Conservation (phyloP, 2,113 vertebrate genomes). For the Cephalopterus ornatus region DNA sequence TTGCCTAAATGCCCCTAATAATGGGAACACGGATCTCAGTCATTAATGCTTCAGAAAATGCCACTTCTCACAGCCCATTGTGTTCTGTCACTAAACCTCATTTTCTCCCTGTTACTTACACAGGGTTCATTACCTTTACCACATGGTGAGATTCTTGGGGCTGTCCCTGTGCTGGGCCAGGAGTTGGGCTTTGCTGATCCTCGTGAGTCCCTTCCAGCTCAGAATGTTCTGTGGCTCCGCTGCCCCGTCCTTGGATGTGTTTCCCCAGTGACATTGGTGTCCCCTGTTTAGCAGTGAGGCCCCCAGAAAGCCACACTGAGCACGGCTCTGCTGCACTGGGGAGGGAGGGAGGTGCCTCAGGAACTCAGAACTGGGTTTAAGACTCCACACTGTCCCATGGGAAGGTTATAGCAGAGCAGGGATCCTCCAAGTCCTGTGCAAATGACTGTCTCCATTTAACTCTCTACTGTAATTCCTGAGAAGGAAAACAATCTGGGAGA, state of each 20-base stretch:
- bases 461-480: background rate
- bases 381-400: fast-evolving
- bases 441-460: background rate
- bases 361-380: background rate
- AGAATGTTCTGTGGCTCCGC: no score
- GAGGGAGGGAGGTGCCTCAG: background rate
- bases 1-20: background rate
- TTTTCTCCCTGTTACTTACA: background rate
- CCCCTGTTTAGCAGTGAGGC: fast-evolving
- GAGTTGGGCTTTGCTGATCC: background rate
- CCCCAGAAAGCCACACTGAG: background rate
- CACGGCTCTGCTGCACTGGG: background rate
- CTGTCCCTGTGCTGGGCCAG: background rate
- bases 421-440: background rate
- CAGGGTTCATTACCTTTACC: background rate
- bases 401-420: background rate
- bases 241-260: no score
- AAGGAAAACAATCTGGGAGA: background rate
- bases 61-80: background rate
- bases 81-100: background rate
- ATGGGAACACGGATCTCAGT: background rate
- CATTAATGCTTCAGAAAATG: background rate
- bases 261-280: background rate
- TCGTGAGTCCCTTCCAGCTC: background rate
- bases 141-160: background rate